phyloP scores from a whole-genome alignment of 2,113 vertebrate species.

The Poeciliopsis turrubarensis region DNA sequence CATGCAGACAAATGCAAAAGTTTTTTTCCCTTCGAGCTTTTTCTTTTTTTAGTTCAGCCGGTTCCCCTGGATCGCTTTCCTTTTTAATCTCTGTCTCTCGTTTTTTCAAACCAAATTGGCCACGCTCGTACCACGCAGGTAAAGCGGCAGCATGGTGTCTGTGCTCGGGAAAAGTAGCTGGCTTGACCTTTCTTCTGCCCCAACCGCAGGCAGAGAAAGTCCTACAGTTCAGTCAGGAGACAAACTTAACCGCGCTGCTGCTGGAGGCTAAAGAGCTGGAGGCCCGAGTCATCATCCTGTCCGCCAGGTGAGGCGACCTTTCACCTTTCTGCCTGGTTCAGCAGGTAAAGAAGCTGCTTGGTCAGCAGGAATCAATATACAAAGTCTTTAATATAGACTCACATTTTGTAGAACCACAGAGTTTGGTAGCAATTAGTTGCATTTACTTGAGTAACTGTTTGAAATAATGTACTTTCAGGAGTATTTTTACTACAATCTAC shows the following conservation, averaged over 20 bases:
- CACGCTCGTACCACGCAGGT: conserved; percentile 71
- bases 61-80: conserved; percentile 81
- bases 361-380: background rate
- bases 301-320: conserved; percentile 87
- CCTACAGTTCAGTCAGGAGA: conserved; percentile 98
- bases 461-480: too few relatives aligned
- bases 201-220: conserved; percentile 98
- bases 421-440: too few relatives aligned
- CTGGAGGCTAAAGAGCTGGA: conserved; percentile 97
- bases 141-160: conserved; percentile 85
- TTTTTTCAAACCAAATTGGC: conserved; percentile 71
- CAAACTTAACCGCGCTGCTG: conserved; percentile 96
- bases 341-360: background rate
- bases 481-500: too few relatives aligned
- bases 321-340: background rate
- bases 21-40: conserved; percentile 77
- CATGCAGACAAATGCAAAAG: conserved; percentile 93
- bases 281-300: conserved; percentile 97
- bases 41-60: conserved; percentile 77
- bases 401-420: too few relatives aligned
- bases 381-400: background rate
- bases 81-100: conserved; percentile 73
- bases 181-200: conserved; percentile 82
- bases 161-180: conserved; percentile 70
- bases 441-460: too few relatives aligned